Evolutionary conservation across 2,113 vertebrate species (phyloP).

Genomic region (Rhagologus leucostigma): DNA sequence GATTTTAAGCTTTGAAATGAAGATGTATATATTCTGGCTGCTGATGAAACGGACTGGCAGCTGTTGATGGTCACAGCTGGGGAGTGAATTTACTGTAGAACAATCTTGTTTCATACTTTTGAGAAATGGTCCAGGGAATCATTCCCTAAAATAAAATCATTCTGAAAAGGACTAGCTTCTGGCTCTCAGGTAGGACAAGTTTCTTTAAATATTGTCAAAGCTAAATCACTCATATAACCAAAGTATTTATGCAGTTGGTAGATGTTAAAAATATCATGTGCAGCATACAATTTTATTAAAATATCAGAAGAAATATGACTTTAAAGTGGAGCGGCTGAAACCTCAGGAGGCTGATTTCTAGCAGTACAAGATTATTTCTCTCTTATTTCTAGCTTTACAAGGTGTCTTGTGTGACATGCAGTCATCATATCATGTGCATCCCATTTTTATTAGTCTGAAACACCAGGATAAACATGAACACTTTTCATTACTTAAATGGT

Average conservation of each 20-base stretch:
- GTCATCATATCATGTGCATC: neutral
- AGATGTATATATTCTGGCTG: slow-evolving; percentile 29
- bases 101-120: neutral
- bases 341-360: neutral
- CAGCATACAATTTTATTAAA: neutral
- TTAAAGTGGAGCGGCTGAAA: neutral
- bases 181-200: neutral
- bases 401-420: neutral
- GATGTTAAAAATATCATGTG: slow-evolving; percentile 7
- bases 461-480: neutral
- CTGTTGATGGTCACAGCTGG: slow-evolving; percentile 13
- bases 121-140: neutral
- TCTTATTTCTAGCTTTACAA: neutral
- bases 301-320: slow-evolving; percentile 1
- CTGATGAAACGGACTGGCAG: slow-evolving; percentile 8
- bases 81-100: slow-evolving; percentile 1
- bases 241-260: slow-evolving; percentile 14
- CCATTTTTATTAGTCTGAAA: neutral
- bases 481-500: neutral
- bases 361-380: neutral
- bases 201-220: neutral
- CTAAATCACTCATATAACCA: neutral
- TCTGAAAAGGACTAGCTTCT: neutral
- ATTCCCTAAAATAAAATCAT: neutral
- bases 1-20: slow-evolving; percentile 41